phyloP scores from a whole-genome alignment of 2,888 invertebrate species.

The Trichopoda pennipes region DNA sequence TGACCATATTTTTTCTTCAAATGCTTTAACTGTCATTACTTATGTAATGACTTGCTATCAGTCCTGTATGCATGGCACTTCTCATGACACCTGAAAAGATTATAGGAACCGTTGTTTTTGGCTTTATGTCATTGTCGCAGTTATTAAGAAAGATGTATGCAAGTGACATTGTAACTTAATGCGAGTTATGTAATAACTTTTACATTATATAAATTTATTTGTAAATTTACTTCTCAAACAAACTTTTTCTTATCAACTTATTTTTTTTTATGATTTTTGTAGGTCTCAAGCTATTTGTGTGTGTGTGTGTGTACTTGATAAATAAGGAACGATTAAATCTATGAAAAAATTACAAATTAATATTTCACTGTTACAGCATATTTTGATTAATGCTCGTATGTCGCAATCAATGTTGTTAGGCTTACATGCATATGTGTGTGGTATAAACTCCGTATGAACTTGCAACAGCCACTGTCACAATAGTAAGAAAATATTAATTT shows the following conservation, averaged over 20 bases:
- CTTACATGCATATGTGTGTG: not conserved
- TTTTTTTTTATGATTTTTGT: not conserved
- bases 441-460: conserved; percentile 32
- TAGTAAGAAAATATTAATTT: conserved; percentile 42
- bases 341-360: not conserved
- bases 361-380: too few relatives aligned
- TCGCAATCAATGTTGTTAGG: conserved; percentile 18
- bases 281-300: too few relatives aligned
- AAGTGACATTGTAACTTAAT: not conserved
- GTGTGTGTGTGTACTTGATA: too few relatives aligned
- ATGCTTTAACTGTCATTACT: not conserved
- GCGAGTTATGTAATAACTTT: too few relatives aligned
- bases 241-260: conserved; percentile 40
- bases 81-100: conserved; percentile 27
- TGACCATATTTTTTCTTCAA: not conserved
- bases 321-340: not conserved
- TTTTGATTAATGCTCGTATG: not conserved
- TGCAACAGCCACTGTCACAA: conserved; percentile 10
- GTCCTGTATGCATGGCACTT: not conserved
- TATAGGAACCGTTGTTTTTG: conserved; percentile 46
- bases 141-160: conserved; percentile 4
- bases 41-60: not conserved
- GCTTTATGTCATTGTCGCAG: not conserved
- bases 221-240: too few relatives aligned
- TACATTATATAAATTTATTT: too few relatives aligned